These are phyloP conservation scores for Leucophenga montana DNA, from an alignment of 2,888 invertebrate species.

Conservation along the genomic window DNA sequence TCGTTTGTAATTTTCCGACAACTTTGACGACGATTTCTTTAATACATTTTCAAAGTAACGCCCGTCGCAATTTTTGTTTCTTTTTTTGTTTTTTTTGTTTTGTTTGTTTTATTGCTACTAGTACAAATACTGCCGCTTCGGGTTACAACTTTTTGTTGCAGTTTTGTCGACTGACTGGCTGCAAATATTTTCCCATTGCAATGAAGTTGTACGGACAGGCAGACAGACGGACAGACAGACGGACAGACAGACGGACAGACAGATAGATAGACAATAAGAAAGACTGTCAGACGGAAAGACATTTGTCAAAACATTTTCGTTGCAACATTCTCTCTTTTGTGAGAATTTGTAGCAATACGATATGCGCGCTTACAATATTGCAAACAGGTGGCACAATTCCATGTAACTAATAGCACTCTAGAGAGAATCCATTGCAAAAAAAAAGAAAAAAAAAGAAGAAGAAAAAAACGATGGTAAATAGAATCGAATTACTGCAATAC, in stretches of 20 bases:
- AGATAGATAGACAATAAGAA: neutral
- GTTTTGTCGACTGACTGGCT: neutral
- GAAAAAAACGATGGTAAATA: neutral
- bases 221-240: neutral
- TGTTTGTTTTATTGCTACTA: neutral
- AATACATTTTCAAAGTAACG: constrained; percentile 2
- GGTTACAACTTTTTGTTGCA: neutral
- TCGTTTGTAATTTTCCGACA: constrained; percentile 14
- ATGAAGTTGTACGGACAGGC: neutral
- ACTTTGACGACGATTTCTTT: neutral
- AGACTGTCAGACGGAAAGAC: neutral
- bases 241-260: neutral
- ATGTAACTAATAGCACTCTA: neutral
- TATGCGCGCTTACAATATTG: no score
- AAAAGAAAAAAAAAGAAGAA: no score
- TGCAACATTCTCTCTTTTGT: constrained; percentile 2
- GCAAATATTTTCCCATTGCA: constrained; percentile 13
- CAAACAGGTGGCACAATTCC: neutral
- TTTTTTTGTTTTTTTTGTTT: neutral
- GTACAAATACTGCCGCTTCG: neutral
- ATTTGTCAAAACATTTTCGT: constrained; percentile 21
- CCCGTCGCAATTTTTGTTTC: neutral
- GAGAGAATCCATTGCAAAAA: neutral
- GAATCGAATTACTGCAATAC: neutral
- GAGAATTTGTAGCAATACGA: constrained; percentile 9